phyloP scores from a whole-genome alignment of 2,888 invertebrate genomes.

The Trachelus tabidus region DNA sequence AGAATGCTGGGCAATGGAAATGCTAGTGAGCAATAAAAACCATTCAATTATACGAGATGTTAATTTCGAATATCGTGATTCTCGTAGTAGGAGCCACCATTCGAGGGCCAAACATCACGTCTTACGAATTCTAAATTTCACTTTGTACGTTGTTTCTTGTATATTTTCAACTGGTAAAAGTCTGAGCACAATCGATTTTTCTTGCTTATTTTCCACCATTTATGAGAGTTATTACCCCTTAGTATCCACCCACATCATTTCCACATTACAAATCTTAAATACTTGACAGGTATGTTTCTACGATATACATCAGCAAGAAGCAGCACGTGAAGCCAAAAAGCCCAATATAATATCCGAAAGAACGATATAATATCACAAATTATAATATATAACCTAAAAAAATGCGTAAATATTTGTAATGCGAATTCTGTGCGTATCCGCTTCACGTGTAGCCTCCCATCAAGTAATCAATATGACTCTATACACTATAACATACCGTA shows the following conservation, averaged over 20 bases:
- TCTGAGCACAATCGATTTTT: neutral
- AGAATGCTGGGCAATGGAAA: neutral
- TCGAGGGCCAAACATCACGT: neutral
- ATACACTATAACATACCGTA: neutral
- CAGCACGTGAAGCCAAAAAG: neutral
- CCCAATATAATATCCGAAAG: neutral
- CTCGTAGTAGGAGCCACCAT: neutral
- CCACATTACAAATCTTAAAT: neutral
- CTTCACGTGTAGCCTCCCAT: neutral
- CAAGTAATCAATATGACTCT: neutral
- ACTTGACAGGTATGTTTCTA: neutral
- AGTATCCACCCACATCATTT: neutral
- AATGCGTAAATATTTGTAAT: neutral
- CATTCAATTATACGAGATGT: neutral
- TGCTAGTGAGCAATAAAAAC: neutral
- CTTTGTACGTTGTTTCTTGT: neutral
- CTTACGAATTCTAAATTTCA: neutral
- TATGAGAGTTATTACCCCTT: neutral
- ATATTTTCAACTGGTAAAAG: neutral
- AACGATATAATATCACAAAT: neutral
- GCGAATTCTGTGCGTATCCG: neutral
- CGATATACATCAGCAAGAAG: neutral
- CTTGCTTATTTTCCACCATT: neutral
- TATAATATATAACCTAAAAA: neutral
- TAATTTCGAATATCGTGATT: neutral